These are phyloP conservation scores for Arenaria interpres DNA, from an alignment of 2,113 vertebrate genomes.

Conservation along the genomic window DNA sequence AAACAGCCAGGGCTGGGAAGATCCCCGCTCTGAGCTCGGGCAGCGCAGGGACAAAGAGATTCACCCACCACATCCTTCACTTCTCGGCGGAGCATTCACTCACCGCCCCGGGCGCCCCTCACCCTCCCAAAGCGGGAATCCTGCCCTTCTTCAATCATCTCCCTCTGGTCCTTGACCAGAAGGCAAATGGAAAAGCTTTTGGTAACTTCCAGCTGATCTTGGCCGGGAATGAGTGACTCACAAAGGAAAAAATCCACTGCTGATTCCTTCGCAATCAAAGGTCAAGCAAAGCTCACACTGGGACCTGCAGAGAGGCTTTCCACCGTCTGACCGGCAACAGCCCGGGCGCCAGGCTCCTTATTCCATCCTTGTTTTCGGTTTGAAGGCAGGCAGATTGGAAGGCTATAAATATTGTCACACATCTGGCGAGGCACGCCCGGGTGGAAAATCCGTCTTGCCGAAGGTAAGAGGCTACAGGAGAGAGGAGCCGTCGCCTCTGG, in stretches of 20 bases:
- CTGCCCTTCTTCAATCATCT: background rate
- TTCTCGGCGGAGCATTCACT: background rate
- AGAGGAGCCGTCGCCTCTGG: background rate
- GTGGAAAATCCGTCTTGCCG: background rate
- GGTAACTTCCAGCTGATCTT: slow-evolving; percentile 48
- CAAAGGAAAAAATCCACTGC: slow-evolving; percentile 38
- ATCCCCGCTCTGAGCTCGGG: background rate
- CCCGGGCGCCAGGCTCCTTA: background rate
- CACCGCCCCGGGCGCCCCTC: background rate
- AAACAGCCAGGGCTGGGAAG: background rate
- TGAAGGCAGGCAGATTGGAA: background rate
- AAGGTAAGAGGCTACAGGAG: background rate
- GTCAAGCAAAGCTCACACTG: slow-evolving; percentile 1
- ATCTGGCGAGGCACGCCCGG: background rate
- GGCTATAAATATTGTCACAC: background rate
- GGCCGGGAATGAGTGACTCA: slow-evolving; percentile 14
- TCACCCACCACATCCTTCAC: background rate
- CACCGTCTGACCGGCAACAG: background rate
- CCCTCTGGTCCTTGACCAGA: background rate
- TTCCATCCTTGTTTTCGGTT: background rate
- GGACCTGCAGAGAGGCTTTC: background rate
- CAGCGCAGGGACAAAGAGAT: background rate
- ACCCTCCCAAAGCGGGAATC: background rate
- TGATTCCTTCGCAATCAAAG: background rate
- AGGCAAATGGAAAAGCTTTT: slow-evolving; percentile 30